Base-by-base conservation (phyloP, 2,113 vertebrate genomes). In the Turdus rufiventris region DNA sequence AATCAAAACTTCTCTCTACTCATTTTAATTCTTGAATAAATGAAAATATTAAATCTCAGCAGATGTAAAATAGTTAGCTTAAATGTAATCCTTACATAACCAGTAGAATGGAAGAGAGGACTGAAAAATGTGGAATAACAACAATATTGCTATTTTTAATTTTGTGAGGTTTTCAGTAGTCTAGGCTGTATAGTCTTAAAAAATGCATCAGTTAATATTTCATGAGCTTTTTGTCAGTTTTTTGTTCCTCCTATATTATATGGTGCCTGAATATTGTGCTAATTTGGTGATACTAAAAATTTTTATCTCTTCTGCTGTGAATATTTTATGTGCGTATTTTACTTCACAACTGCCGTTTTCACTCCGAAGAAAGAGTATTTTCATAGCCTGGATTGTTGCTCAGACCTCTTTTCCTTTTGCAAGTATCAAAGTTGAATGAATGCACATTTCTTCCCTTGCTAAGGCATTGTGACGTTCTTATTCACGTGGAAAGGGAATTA, bases 11-110 rank as follows among this genome's bases (percentile, higher is more conserved):
- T 96, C 84, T 8, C 54, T 60, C 83, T 96, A 78, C 74, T 81
- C 80, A 71, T 92, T 97, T 97, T 95, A 97, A 96, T 97, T 96
- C 68, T 61, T 92, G 82, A 97, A 94, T 96, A 94, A 97, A 96
- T 97, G 94, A 96, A 96, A 96, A 96, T 93, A 94, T 74, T 95
- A 89, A 87, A 95, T 95, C 60, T 88, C 48, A 65, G 81, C 91
- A 85, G 60, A 88, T 40, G 40, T 94, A 95, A 94, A 92, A 81
- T 97, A 75, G 85, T 80, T 81, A 53, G 63, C 38, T 88, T 77
- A 92, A 93, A 89, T 61, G 40, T 70, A 88, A 83, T 89, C 54
- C 43, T 93, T 88, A 60, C 13, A 16, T 82, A 91, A 85, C n/a
- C 38, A 74, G 50, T 1, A 3, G 31, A 88, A 48, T 10, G 6